Evolutionary conservation across 2,888 invertebrate species (phyloP).

Genomic region (Chymomyza amoena): DNA sequence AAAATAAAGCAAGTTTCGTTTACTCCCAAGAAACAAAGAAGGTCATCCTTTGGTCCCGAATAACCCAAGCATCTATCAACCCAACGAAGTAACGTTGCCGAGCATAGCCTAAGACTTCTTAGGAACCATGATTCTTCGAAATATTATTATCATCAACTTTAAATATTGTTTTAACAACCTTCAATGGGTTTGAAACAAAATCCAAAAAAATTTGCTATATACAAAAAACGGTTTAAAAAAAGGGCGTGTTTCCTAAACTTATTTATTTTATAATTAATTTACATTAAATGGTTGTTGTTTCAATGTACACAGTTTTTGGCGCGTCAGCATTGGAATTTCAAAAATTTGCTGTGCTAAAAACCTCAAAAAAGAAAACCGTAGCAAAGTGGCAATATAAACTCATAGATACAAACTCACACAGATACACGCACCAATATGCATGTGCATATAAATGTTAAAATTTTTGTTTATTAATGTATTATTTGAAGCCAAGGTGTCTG

Average conservation of each 20-base stretch:
- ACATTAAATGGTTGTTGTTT: conserved; percentile 5
- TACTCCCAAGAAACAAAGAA: too few species aligned
- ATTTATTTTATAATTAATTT: not conserved
- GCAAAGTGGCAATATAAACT: not conserved
- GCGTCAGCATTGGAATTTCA: conserved; percentile 45
- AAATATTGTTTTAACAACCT: too few species aligned
- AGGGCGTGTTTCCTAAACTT: not conserved
- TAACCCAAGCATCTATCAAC: too few species aligned
- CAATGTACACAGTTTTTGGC: conserved; percentile 15
- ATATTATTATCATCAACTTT: too few species aligned
- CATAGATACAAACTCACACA: not conserved
- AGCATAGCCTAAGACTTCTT: too few species aligned
- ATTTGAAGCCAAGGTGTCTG: conserved; percentile 49
- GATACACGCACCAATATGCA: not conserved
- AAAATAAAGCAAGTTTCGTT: too few species aligned
- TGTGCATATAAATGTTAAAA: not conserved
- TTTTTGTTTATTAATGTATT: conserved; percentile 1
- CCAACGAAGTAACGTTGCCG: too few species aligned
- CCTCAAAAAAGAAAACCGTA: conserved; percentile 26
- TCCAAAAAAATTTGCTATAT: not conserved
- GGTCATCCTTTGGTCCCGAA: too few species aligned
- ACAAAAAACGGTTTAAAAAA: not conserved
- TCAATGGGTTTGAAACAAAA: too few species aligned
- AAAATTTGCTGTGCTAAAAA: conserved; percentile 56
- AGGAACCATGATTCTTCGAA: too few species aligned